Conservation (phyloP, 2,113 vertebrate genomes). For the Ailuropoda melanoleuca region DNA sequence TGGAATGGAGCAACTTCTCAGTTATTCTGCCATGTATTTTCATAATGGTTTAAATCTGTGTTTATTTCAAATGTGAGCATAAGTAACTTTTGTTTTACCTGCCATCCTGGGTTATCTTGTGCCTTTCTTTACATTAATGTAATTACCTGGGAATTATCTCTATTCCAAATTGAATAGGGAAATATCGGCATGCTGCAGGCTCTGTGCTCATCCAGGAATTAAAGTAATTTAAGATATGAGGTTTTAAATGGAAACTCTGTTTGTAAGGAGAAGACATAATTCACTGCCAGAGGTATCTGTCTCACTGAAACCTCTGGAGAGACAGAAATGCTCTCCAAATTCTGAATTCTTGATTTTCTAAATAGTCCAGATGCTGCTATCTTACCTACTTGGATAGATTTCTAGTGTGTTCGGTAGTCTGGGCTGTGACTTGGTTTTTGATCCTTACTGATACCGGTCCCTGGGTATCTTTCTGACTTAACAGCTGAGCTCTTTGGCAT, state of each 20-base stretch:
- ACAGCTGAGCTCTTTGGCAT: neutral
- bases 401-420: neutral
- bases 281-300: neutral
- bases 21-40: neutral
- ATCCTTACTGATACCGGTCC: neutral
- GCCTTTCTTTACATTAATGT: slow-evolving; percentile 24
- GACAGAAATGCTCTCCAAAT: neutral
- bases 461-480: neutral
- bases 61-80: slow-evolving; percentile 15
- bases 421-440: neutral
- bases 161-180: slow-evolving; percentile 26
- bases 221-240: slow-evolving; percentile 42
- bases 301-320: neutral
- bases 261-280: neutral
- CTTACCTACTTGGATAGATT: neutral
- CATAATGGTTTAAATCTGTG: neutral
- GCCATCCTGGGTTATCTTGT: neutral
- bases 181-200: neutral
- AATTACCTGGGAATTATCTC: slow-evolving; percentile 59
- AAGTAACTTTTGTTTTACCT: slow-evolving; percentile 7
- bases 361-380: neutral
- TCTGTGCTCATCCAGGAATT: slow-evolving; percentile 42
- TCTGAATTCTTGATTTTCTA: neutral
- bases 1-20: neutral
- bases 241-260: slow-evolving; percentile 9